These are phyloP conservation scores for Callospermophilus lateralis DNA, from an alignment of 2,113 vertebrate genomes.

Conservation along the genomic window DNA sequence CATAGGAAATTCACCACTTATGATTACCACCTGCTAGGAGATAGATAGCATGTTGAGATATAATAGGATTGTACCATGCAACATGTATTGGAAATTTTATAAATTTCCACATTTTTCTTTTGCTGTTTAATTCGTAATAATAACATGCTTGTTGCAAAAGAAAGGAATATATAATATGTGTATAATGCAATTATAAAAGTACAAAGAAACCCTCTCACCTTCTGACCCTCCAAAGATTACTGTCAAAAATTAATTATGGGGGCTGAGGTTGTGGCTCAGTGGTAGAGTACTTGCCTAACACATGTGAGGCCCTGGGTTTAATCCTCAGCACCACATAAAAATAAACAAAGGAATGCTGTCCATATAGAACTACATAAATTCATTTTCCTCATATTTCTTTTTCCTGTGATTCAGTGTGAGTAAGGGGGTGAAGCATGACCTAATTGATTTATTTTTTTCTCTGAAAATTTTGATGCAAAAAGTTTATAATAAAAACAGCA, in stretches of 20 bases:
- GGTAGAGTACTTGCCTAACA: too few relatives aligned
- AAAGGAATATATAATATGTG: neutral
- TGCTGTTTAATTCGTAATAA: constrained; percentile 12
- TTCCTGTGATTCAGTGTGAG: neutral
- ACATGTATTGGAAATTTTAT: neutral
- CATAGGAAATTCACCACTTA: neutral
- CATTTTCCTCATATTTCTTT: constrained; percentile 18
- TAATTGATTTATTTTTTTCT: constrained; percentile 27
- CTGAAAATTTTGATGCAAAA: neutral
- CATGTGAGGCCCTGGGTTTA: too few relatives aligned
- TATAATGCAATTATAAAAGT: constrained; percentile 8
- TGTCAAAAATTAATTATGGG: neutral
- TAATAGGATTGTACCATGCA: neutral
- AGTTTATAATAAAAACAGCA: constrained; percentile 28
- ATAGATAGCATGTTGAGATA: neutral
- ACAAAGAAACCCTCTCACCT: neutral
- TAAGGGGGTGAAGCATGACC: neutral
- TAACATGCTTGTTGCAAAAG: constrained; percentile 52
- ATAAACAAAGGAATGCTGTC: too few relatives aligned
- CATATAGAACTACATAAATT: neutral
- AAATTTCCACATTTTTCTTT: constrained; percentile 22
- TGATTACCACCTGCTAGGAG: neutral
- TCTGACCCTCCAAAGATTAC: neutral
- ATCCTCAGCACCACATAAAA: too few relatives aligned
- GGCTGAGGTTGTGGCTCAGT: too few relatives aligned